Conservation (phyloP, 64 coral and sea anemone species). For the Montipora foliosa region DNA sequence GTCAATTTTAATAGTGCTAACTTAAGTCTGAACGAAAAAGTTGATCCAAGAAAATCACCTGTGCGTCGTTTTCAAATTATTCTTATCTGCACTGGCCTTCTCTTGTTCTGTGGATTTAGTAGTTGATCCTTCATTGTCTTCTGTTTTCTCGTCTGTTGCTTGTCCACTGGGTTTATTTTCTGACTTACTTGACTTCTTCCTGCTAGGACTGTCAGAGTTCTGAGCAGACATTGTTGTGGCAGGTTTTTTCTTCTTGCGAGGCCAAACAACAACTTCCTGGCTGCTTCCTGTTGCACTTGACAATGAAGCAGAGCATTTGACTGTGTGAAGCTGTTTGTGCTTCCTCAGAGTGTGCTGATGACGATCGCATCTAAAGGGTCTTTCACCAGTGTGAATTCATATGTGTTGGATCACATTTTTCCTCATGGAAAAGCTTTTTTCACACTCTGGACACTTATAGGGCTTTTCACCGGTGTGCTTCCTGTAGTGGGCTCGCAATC, state of each 20-base stretch:
- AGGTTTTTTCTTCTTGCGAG: conserved; percentile 27
- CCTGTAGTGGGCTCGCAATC: no score
- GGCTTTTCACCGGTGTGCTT: no score
- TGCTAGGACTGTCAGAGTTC: not conserved
- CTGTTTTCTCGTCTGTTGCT: not conserved
- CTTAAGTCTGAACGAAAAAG: not conserved
- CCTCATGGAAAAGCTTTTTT: no score
- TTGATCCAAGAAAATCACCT: not conserved
- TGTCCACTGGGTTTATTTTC: no score
- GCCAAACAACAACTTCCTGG: conserved; percentile 2
- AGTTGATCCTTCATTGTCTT: not conserved
- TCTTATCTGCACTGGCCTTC: not conserved
- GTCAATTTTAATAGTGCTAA: no score
- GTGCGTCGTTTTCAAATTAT: not conserved
- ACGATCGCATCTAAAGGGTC: no score
- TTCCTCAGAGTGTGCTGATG: no score
- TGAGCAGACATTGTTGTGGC: not conserved
- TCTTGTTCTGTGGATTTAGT: not conserved
- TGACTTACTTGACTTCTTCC: not conserved
- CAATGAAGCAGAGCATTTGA: no score
- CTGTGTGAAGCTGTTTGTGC: no score
- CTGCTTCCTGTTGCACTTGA: not conserved
- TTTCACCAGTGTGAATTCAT: no score
- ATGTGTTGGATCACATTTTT: no score
- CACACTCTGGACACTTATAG: no score